Evolutionary conservation across 92 coral and sea anemone species (phyloP).

Genomic region (Anthopleura xanthogrammica): DNA sequence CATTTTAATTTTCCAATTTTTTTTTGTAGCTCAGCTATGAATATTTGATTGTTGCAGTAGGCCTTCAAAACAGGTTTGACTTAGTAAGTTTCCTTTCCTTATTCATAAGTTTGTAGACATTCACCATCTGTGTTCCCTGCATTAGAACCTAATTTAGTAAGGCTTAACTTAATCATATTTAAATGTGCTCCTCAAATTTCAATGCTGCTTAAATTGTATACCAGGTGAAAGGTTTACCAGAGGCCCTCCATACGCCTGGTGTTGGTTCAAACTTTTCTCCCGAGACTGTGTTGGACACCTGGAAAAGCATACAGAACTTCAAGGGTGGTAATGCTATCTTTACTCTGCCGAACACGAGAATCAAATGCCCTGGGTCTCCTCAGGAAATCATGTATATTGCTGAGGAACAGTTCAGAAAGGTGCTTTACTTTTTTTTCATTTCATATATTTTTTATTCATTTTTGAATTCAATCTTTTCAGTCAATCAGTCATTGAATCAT

Average conservation of each 20-base stretch:
- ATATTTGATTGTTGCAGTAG: slow-evolving; percentile 77
- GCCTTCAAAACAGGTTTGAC: slow-evolving; percentile 78
- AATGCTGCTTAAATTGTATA: too few species aligned
- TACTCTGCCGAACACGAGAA: slow-evolving; percentile 88
- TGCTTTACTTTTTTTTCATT: neutral
- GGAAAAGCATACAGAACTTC: slow-evolving; percentile 90
- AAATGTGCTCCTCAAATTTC: too few species aligned
- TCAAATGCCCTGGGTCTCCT: slow-evolving; percentile 96
- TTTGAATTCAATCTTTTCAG: too few species aligned
- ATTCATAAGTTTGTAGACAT: too few species aligned
- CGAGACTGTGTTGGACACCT: slow-evolving; percentile 83
- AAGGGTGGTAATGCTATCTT: slow-evolving; percentile 96
- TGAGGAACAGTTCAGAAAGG: slow-evolving; percentile 86
- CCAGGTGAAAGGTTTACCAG: slow-evolving; percentile 79
- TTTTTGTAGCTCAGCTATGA: slow-evolving; percentile 78
- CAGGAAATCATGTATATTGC: slow-evolving; percentile 95
- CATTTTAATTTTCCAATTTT: neutral
- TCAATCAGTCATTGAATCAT: too few species aligned
- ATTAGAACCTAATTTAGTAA: too few species aligned
- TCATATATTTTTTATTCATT: too few species aligned
- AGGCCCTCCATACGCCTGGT: slow-evolving; percentile 90
- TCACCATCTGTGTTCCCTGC: too few species aligned
- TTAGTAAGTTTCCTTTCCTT: slow-evolving; percentile 37
- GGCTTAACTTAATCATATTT: too few species aligned
- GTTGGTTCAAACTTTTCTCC: slow-evolving; percentile 84